Conservation (phyloP, 2,797 vertebrate genomes). For the Orestias chungarensis region DNA sequence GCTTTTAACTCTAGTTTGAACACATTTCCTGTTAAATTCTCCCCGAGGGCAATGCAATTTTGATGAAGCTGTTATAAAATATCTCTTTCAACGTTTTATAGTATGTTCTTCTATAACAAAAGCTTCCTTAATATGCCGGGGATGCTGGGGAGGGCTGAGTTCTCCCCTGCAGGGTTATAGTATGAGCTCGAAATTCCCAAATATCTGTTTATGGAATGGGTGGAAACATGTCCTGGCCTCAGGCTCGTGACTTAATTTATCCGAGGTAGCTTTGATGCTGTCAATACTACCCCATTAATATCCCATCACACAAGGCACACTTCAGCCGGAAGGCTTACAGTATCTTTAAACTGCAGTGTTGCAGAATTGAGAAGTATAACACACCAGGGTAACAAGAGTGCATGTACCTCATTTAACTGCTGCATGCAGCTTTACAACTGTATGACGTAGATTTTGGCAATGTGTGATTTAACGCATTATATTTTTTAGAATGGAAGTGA, state of each 20-base stretch:
- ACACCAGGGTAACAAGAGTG: neutral
- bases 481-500: neutral
- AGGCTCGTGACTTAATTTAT: neutral
- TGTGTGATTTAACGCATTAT: conserved; percentile 4
- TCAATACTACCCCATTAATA: conserved; percentile 7
- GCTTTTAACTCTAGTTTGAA: neutral
- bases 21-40: neutral
- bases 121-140: neutral
- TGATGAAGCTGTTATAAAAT: neutral
- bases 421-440: neutral
- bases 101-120: neutral
- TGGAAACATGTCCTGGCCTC: conserved; percentile 3
- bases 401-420: neutral
- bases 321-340: conserved; percentile 4
- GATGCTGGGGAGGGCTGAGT: neutral
- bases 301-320: conserved; percentile 8
- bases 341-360: neutral
- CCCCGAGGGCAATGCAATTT: neutral
- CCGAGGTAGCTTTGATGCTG: conserved; percentile 4
- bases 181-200: neutral
- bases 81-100: neutral
- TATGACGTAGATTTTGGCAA: neutral
- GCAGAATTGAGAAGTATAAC: neutral
- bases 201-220: neutral
- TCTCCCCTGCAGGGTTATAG: neutral